Percentiles rank a stretch among this genome's conserved stretches.
phyloP scores from a whole-genome alignment of 2,113 vertebrate genomes.

The Leucoraja erinaceus region DNA sequence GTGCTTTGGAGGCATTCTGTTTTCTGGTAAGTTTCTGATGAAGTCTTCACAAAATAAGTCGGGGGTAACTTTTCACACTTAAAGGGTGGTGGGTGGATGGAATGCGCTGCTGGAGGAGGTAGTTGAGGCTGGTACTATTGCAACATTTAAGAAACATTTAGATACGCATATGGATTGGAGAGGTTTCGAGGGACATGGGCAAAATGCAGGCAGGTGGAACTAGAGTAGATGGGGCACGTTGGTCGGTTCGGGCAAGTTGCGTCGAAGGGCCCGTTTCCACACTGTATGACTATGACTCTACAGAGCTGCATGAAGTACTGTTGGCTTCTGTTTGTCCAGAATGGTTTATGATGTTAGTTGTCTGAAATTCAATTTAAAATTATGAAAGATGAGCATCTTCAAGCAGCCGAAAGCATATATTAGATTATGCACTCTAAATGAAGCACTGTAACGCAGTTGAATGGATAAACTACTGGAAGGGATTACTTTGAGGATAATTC shows the following conservation, averaged over 20 bases:
- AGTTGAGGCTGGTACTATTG: too few species aligned
- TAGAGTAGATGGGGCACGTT: too few species aligned
- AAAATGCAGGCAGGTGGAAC: too few species aligned
- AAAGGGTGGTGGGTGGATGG: too few species aligned
- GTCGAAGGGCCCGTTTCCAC: too few species aligned
- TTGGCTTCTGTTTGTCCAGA: background rate
- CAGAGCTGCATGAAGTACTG: background rate
- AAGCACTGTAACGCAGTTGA: conserved; percentile 1
- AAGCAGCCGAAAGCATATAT: background rate
- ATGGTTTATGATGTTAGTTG: background rate
- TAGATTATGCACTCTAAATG: conserved; percentile 14
- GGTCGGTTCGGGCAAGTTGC: too few species aligned
- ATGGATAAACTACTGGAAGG: background rate
- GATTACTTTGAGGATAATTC: background rate
- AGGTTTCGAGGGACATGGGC: too few species aligned
- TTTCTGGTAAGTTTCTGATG: background rate
- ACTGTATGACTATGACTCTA: background rate
- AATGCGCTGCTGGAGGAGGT: too few species aligned
- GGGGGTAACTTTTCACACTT: too few species aligned
- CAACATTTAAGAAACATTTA: too few species aligned
- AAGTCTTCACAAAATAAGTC: background rate
- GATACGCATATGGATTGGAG: too few species aligned
- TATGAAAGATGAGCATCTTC: conserved; percentile 16
- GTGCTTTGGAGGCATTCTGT: background rate
- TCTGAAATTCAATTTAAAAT: conserved; percentile 29